Evolutionary conservation across 2,888 invertebrate genomes (phyloP), one percentile per base, ranked within the genome.

Genomic region (Drosophila conformis): DNA sequence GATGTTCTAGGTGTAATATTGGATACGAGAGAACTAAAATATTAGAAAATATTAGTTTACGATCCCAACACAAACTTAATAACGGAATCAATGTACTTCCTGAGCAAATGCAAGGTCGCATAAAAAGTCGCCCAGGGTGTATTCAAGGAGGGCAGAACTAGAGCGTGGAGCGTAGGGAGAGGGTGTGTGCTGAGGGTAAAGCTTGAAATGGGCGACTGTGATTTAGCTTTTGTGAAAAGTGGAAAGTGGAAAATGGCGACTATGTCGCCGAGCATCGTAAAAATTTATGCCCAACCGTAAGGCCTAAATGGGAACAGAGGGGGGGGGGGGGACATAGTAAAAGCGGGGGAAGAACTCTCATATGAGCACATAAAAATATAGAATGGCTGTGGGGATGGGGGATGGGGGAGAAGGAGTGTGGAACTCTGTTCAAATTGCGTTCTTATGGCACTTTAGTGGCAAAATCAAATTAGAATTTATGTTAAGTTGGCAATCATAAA

Each of bases 401-500:
- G 36, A 51, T 8, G 31, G n/a, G 21, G 13, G 7, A 42, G 10
- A 21, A 4, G 0, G 33, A 13, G 4, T 7, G 18, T 46, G 13
- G 31, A 49, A 33, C 13, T 61, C 48, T 74, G 80, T 69, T 78
- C 79, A 87, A 90, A 84, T 83, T 78, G 83, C 86, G 72, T 88
- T 83, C 83, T 87, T 87, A 89, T 85, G 82, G 86, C 84, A 87
- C 90, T 91, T 90, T 87, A 83, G 87, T 89, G 89, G 85, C 87
- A 85, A 91, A 91, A 91, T 91, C 79, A 90, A 92, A 91, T 91
- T 91, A 91, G 89, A 91, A 91, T 91, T 91, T 91, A 92, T 91
- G 87, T 87, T 82, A 89, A 89, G 85, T 80, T 85, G 71, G 83
- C 87, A 90, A 89, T 91, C 86, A 87, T 89, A 87, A 87, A 87